These are phyloP conservation scores for Anisognathus igniventris DNA, from an alignment of 2,797 vertebrate species.

Conservation along the genomic window DNA sequence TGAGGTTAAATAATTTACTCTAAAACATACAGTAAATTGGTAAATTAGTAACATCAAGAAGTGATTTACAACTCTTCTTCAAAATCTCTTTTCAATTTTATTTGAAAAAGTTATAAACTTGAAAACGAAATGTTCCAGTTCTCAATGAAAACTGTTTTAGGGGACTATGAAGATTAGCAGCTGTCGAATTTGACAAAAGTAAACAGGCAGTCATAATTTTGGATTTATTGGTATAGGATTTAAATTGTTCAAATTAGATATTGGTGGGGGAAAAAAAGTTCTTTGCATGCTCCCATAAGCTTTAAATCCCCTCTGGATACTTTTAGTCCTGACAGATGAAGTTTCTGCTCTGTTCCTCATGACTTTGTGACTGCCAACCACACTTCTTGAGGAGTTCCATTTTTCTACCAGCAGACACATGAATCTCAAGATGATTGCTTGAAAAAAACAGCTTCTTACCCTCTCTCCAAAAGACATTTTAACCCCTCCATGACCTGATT, in stretches of 20 bases:
- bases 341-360: neutral
- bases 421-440: neutral
- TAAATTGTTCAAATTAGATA: neutral
- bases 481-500: neutral
- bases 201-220: neutral
- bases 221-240: neutral
- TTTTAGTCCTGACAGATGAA: neutral
- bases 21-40: neutral
- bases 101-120: neutral
- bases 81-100: neutral
- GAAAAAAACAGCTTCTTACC: neutral
- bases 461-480: neutral
- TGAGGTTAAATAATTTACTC: neutral
- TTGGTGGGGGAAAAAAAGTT: neutral
- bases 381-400: neutral
- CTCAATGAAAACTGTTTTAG: neutral
- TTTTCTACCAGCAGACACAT: neutral
- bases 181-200: neutral
- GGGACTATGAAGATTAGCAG: neutral
- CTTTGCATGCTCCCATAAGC: neutral
- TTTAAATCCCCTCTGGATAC: neutral
- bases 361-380: neutral
- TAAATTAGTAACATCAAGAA: neutral
- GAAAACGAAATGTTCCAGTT: neutral
- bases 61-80: neutral